Percentiles rank a stretch among this genome's conserved stretches.
These are phyloP conservation scores for Pseudopodoces humilis DNA, from an alignment of 2,113 vertebrate species.

Conservation along the genomic window DNA sequence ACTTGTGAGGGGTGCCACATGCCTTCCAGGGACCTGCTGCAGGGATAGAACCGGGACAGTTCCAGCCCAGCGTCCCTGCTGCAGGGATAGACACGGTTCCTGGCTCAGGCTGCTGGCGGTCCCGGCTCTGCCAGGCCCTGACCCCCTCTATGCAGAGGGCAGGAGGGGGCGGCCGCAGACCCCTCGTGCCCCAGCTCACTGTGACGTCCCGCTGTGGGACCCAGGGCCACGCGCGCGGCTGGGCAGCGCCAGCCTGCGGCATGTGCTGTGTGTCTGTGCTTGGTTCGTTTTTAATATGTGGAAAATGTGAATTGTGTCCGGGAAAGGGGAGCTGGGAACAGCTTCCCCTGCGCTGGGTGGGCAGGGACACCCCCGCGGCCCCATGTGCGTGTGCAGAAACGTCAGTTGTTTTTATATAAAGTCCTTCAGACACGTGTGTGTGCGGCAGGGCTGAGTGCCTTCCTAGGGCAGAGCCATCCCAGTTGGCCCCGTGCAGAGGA, in stretches of 20 bases:
- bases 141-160: conserved; percentile 36
- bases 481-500: rapidly evolving
- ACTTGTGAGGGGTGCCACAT: background rate
- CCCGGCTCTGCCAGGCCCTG: background rate
- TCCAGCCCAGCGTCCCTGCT: rapidly evolving
- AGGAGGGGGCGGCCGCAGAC: background rate
- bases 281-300: background rate
- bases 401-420: conserved; percentile 62
- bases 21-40: background rate
- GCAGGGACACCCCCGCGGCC: rapidly evolving
- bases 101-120: background rate
- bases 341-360: rapidly evolving
- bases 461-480: rapidly evolving
- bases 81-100: rapidly evolving
- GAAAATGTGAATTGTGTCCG: conserved; percentile 49
- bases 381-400: background rate
- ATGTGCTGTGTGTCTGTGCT: conserved; percentile 42
- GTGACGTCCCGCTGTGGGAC: background rate
- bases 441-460: background rate
- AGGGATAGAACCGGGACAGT: background rate
- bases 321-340: background rate
- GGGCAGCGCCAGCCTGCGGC: background rate
- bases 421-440: background rate
- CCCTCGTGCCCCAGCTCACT: background rate
- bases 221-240: background rate